A percentile compares a stretch with the other conserved stretches of the same genome.
phyloP scores from a whole-genome alignment of 1,140 invertebrate genomes.

The Drosophila virilis region DNA sequence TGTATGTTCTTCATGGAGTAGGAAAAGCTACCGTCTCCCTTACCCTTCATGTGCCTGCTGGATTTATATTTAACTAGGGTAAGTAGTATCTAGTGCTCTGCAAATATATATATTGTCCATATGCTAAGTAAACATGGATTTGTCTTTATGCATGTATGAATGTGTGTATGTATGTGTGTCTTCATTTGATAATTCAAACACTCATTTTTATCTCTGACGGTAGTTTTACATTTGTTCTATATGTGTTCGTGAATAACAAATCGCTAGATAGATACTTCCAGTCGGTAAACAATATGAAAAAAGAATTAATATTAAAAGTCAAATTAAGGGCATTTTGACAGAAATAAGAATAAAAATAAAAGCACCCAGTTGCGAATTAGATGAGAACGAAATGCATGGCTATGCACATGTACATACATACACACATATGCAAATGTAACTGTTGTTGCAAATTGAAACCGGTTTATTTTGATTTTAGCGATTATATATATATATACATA shows the following conservation, averaged over 20 bases:
- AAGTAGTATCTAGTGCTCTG: too few species aligned
- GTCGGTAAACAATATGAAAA: slow-evolving; percentile 64
- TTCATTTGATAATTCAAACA: slow-evolving; percentile 27
- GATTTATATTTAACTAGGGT: too few species aligned
- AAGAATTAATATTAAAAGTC: slow-evolving; percentile 67
- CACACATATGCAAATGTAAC: not conserved
- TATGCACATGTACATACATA: not conserved
- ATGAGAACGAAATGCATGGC: not conserved
- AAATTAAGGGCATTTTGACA: slow-evolving; percentile 72
- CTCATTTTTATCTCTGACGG: slow-evolving; percentile 32
- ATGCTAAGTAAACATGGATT: not conserved
- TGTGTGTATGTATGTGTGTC: not conserved
- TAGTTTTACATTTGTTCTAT: slow-evolving; percentile 24
- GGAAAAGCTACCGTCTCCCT: too few species aligned
- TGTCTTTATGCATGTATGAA: not conserved
- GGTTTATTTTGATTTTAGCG: not conserved
- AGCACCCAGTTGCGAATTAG: slow-evolving; percentile 61
- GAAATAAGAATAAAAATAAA: slow-evolving; percentile 20
- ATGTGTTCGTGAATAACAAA: slow-evolving; percentile 36
- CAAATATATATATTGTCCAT: too few species aligned
- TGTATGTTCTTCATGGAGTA: too few species aligned
- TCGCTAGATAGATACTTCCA: slow-evolving; percentile 57
- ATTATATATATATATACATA: not conserved
- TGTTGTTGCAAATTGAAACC: not conserved
- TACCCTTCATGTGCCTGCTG: too few species aligned